Conservation (phyloP, 2,888 invertebrate species). For the Harpalus rufipes region DNA sequence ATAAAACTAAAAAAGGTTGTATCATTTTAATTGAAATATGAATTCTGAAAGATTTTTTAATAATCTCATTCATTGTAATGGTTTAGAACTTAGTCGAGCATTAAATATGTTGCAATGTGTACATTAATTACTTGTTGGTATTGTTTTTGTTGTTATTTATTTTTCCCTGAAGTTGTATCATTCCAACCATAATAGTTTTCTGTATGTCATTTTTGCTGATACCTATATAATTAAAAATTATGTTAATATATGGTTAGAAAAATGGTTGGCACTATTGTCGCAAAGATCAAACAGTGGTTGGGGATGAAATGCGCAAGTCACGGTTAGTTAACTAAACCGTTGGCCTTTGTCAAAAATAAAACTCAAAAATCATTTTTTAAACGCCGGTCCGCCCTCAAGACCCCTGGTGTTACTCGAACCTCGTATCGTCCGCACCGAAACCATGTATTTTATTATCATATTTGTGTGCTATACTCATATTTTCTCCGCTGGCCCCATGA, state of each 20-base stretch:
- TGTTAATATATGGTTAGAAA: neutral
- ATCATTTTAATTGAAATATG: no score
- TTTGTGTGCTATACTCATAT: slow-evolving; percentile 63
- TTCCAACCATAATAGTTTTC: no score
- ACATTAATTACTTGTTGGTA: no score
- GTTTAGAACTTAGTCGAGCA: no score
- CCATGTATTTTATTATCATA: slow-evolving; percentile 64
- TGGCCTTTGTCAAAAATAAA: slow-evolving; percentile 68
- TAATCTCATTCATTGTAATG: no score
- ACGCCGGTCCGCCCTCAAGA: slow-evolving; percentile 66
- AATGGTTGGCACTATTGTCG: neutral
- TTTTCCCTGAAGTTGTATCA: no score
- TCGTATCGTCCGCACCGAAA: slow-evolving; percentile 27
- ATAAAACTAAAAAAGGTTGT: no score
- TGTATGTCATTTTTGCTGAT: neutral
- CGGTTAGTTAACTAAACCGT: slow-evolving; percentile 35
- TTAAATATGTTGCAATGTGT: no score
- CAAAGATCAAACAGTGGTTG: neutral
- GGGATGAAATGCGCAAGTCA: slow-evolving; percentile 51
- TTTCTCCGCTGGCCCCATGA: slow-evolving; percentile 48
- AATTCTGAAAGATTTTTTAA: no score
- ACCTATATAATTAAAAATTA: neutral
- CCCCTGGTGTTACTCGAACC: slow-evolving; percentile 69
- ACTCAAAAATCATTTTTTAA: slow-evolving; percentile 69
- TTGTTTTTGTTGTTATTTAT: no score